phyloP scores from a whole-genome alignment of 1,140 invertebrate genomes.

The Psilanteris sp. region DNA sequence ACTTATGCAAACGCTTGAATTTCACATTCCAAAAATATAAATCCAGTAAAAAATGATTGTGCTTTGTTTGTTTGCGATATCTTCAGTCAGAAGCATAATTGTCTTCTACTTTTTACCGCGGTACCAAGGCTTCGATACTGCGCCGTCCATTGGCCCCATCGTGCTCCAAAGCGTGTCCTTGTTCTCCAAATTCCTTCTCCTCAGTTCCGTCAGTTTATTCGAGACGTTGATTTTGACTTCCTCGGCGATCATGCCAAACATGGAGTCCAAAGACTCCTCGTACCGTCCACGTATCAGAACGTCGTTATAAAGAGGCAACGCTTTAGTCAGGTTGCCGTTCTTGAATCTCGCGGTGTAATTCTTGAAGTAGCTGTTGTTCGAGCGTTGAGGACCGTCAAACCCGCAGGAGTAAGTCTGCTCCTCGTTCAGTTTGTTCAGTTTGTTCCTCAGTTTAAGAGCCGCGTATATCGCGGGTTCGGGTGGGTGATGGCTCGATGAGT shows the following conservation, averaged over 20 bases:
- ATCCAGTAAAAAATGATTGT: too few relatives aligned
- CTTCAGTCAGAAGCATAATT: too few relatives aligned
- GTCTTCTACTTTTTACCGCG: too few relatives aligned
- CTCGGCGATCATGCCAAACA: conserved; percentile 18
- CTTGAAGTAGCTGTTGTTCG: too few relatives aligned
- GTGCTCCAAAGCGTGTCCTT: conserved; percentile 12
- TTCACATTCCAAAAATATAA: too few relatives aligned
- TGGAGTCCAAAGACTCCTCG: conserved; percentile 12
- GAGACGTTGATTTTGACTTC: conserved; percentile 37
- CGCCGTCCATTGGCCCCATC: too few relatives aligned
- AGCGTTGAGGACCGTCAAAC: too few relatives aligned
- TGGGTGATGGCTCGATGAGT: background rate
- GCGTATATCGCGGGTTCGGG: background rate
- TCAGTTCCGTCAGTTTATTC: conserved; percentile 25
- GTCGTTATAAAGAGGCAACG: conserved; percentile 7
- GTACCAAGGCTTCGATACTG: too few relatives aligned
- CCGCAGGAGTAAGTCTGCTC: too few relatives aligned
- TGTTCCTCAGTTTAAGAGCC: background rate
- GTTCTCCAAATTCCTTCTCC: conserved; percentile 1
- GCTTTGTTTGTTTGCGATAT: too few relatives aligned
- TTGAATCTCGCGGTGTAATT: background rate
- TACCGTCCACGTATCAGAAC: conserved; percentile 15
- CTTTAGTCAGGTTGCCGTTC: conserved; percentile 1
- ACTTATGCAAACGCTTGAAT: too few relatives aligned
- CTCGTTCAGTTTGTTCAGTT: too few relatives aligned